These are phyloP conservation scores for Stylophora pistillata DNA, from an alignment of 64 coral and sea anemone species.

Conservation along the genomic window DNA sequence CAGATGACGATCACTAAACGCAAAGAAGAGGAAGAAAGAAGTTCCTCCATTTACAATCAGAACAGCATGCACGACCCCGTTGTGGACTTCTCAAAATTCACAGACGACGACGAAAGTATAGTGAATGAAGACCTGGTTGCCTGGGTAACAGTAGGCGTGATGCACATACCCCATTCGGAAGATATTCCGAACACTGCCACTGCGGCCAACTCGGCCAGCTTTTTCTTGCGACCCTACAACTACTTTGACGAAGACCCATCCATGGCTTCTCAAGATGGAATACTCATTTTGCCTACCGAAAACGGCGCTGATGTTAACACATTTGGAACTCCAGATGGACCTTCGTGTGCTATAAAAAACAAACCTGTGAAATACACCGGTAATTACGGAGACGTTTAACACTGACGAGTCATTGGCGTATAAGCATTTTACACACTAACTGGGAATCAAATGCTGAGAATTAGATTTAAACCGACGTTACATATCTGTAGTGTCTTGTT, in stretches of 20 bases:
- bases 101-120: constrained; percentile 74
- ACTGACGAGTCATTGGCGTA: not conserved
- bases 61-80: constrained; percentile 50
- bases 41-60: constrained; percentile 74
- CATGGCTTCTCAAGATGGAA: constrained; percentile 63
- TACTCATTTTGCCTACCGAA: constrained; percentile 64
- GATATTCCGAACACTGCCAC: constrained; percentile 83
- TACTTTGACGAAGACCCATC: constrained; percentile 90
- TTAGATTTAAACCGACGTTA: not conserved
- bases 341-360: constrained; percentile 20
- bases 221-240: constrained; percentile 83
- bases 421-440: not conserved
- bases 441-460: not conserved
- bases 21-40: constrained; percentile 65
- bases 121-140: constrained; percentile 81
- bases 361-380: constrained; percentile 29
- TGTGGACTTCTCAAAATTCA: constrained; percentile 68
- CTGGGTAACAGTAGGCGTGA: constrained; percentile 75
- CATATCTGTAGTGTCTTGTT: not conserved
- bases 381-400: not conserved
- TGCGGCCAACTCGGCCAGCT: constrained; percentile 59
- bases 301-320: constrained; percentile 30
- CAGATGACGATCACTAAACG: constrained; percentile 75
- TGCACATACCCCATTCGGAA: constrained; percentile 86
- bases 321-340: constrained; percentile 57